Base-by-base conservation (phyloP, 2,113 vertebrate species). In the human (Homo sapiens) region DNA sequence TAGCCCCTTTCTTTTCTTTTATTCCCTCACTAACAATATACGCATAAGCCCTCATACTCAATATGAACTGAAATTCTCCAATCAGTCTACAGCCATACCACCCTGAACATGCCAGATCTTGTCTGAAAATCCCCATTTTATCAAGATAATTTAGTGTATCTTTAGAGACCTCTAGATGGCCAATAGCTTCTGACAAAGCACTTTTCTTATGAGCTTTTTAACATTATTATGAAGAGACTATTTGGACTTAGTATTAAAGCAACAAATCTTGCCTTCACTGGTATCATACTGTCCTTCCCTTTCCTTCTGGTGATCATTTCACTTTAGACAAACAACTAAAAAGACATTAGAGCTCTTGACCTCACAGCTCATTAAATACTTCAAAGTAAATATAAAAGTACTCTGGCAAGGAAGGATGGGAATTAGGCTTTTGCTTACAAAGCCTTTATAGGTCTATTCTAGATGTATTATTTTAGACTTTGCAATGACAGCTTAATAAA, bases 391-490 rank as follows among this genome's bases (percentile, higher is more conserved):
- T 86, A 55, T 86, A n/a, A 81, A 90, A 95, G 16, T 55, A 78
- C 13, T n/a, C 84, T 90, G 68, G 89, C 75, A 95, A 93, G 16
- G 40, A 78, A 89, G 64, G 35, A 38, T 82, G 22, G n/a, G 20
- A 92, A 81, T 92, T 89, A 81, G 45, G 13, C 43, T 85, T 40
- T 32, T 92, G 52, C 40, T 97, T 84, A 89, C 23, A 73, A 66
- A 92, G 50, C 57, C 82, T 3, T 57, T 85, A 40, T 72, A 52
- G 75, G 40, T 84, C 57, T 90, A 5, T 89, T 86, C 64, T 52
- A 81, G 55, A 81, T 86, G 18, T 86, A 84, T 90, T 93, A 78
- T 75, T 92, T 94, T 86, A 80, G 92, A 92, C 22, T 96, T 97
- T 87, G 12, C 48, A 94, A 7, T 90, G 43, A 72, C 55, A 90